These are phyloP conservation scores for Drosophila nebulosa DNA, from an alignment of 1,140 invertebrate species.

Conservation along the genomic window DNA sequence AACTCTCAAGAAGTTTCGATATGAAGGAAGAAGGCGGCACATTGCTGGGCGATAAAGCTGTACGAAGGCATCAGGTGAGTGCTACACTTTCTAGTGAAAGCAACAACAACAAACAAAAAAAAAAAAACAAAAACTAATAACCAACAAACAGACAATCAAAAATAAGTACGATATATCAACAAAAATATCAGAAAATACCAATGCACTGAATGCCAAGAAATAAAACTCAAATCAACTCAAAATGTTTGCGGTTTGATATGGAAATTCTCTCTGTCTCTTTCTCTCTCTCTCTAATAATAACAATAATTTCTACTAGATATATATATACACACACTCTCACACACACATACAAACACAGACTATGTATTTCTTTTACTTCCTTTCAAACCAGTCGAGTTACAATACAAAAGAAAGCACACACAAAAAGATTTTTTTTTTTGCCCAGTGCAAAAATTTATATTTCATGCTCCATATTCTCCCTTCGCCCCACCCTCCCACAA, in stretches of 20 bases:
- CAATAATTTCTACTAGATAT: conserved; percentile 2
- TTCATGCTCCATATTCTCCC: conserved; percentile 36
- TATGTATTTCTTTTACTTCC: neutral
- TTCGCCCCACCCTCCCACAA: conserved; percentile 15
- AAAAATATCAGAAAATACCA: neutral
- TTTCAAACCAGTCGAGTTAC: neutral
- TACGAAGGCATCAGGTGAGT: conserved; percentile 81
- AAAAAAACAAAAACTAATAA: conserved; percentile 25
- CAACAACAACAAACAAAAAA: conserved; percentile 29
- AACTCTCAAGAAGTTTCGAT: conserved; percentile 91
- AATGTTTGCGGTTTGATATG: conserved; percentile 47
- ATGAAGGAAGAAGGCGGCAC: conserved; percentile 91
- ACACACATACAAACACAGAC: neutral
- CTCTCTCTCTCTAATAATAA: conserved; percentile 11
- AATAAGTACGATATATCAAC: conserved; percentile 25
- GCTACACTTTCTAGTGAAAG: conserved; percentile 49
- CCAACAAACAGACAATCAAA: conserved; percentile 12
- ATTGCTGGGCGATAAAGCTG: conserved; percentile 85
- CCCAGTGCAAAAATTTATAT: conserved; percentile 15
- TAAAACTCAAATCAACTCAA: conserved; percentile 7
- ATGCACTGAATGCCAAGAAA: conserved; percentile 70
- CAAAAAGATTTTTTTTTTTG: conserved; percentile 39
- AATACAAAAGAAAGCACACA: conserved; percentile 14
- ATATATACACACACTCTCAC: neutral
- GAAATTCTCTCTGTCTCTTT: conserved; percentile 23